Base-by-base conservation (phyloP, 2,113 vertebrate species). In the Montifringilla adamsi region DNA sequence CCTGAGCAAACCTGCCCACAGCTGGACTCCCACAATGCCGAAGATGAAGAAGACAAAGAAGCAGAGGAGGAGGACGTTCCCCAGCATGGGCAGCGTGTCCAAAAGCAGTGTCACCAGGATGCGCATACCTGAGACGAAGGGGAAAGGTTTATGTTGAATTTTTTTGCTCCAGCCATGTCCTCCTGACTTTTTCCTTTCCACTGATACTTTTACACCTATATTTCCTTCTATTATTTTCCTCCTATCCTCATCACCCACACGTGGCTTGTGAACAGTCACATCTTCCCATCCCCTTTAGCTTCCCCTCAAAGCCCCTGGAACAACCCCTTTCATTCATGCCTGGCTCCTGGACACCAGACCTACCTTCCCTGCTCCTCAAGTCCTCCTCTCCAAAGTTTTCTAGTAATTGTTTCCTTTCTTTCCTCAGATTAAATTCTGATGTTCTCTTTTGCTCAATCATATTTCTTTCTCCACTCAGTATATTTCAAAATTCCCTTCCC, bases 1-100 rank as follows among this genome's bases (percentile, higher is more conserved):
- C 23, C 98, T 98, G 72, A 98, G 98, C 84, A 99, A 97, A 74
- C 98, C 98, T 33, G 99, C 98, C 98, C 98, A 99, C 84, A 98
- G 97, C 97, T 98, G 98, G 68, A 98, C 98, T 11, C 98, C 98
- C 15, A 99, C 98, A 9, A 99, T 99, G 94, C 99, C 99, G 2
- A 99, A 99, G 96, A 99, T 99, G 97, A 99, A 99, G 98, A 99
- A 99, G 88, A 99, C 99, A 3, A 99, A 99, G 97, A 99, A 99
- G 83, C 98, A 99, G 91, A 98, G 98, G 52, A 98, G 98, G 19
- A 98, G 97, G 77, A 99, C 99, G 0, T 99, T 99, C 90, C 99
- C 99, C 96, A 99, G 95, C 99, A 99, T 99, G 94, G 99, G 99
- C 74, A 99, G 97, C 0, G 99, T 99, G 96, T 99, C 99, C 97